Evolutionary conservation across 1,140 invertebrate genomes (phyloP).

Genomic region (Anastatus disparis): DNA sequence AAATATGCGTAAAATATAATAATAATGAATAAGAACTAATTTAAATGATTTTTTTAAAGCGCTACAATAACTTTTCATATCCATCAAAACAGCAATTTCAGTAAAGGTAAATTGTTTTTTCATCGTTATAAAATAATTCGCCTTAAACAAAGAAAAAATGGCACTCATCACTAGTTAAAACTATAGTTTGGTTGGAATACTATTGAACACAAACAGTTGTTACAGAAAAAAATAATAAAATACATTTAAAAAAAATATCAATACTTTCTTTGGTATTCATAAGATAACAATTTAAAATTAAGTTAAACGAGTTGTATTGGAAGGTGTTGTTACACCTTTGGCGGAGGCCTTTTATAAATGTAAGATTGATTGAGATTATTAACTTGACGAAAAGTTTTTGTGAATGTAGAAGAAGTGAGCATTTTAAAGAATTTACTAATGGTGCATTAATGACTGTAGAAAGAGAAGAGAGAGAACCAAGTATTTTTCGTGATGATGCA

Average conservation of each 20-base stretch:
- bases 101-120: slow-evolving; percentile 6
- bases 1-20: neutral
- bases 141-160: slow-evolving; percentile 6
- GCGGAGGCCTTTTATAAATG: slow-evolving; percentile 39
- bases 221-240: neutral
- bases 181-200: slow-evolving; percentile 2
- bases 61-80: slow-evolving; percentile 26
- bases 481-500: slow-evolving; percentile 37
- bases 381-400: slow-evolving; percentile 20
- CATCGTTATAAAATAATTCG: neutral
- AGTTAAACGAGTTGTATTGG: slow-evolving; percentile 9
- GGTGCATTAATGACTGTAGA: slow-evolving; percentile 36
- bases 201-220: neutral
- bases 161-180: neutral
- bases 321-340: slow-evolving; percentile 33
- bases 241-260: neutral
- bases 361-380: slow-evolving; percentile 39
- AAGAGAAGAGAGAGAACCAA: slow-evolving; percentile 31
- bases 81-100: slow-evolving; percentile 5
- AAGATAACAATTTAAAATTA: neutral
- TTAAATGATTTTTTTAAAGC: slow-evolving; percentile 2
- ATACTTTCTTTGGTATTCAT: neutral
- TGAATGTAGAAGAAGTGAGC: slow-evolving; percentile 2
- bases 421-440: slow-evolving; percentile 41
- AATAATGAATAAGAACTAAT: slow-evolving; percentile 1